These are phyloP conservation scores for Sialia sialis DNA, from an alignment of 2,113 vertebrate genomes.

Conservation along the genomic window DNA sequence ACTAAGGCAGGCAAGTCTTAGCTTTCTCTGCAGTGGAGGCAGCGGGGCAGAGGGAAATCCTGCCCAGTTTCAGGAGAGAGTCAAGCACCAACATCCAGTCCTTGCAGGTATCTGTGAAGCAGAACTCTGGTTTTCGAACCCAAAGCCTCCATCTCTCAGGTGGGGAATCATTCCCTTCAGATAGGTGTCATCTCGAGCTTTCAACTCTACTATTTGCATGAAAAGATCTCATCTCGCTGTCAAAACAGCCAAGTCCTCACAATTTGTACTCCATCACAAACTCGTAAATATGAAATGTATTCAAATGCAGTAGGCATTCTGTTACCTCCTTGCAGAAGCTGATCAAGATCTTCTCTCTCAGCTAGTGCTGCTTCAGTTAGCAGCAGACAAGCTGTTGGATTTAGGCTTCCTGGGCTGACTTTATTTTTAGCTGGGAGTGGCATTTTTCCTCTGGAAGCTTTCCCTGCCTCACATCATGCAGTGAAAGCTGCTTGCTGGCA, in stretches of 20 bases:
- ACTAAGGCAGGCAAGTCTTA: background rate
- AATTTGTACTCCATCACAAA: background rate
- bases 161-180: background rate
- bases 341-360: slow-evolving; percentile 24
- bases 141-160: background rate
- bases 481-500: background rate
- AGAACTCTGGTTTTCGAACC: background rate
- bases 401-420: slow-evolving; percentile 13
- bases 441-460: slow-evolving; percentile 48
- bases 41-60: background rate
- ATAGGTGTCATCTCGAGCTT: background rate
- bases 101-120: background rate
- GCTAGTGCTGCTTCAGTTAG: background rate
- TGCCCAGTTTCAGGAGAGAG: background rate
- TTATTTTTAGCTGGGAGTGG: slow-evolving; percentile 45
- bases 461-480: background rate
- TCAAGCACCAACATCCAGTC: background rate
- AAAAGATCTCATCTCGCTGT: background rate
- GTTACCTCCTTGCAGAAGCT: background rate
- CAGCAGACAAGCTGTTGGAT: slow-evolving; percentile 25
- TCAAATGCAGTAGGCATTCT: background rate
- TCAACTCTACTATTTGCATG: background rate
- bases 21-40: background rate
- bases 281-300: background rate
- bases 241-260: background rate